Base-by-base conservation (phyloP, 2,113 vertebrate species). In the Gasterosteus aculeatus region DNA sequence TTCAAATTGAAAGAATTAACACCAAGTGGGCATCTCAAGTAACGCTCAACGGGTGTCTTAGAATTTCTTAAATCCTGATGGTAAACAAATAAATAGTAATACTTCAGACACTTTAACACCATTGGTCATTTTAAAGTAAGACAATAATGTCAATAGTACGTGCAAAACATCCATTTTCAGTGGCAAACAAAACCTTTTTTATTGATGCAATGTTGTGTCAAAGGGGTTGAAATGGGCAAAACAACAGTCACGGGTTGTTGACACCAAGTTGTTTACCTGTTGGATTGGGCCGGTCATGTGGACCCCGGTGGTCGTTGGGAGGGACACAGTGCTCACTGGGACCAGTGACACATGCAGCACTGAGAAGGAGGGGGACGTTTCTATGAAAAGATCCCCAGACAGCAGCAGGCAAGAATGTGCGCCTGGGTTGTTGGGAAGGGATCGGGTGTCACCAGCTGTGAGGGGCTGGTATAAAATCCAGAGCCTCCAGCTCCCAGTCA, bases 391-490 rank as follows among this genome's bases (percentile, higher is more conserved):
- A 74, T 84, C 84, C 80, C 72, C 18, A 77, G 87, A 79, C 80
- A 89, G 87, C 80, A 87, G 88, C 85, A 70, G 61, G 58, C 84
- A 88, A 90, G 94, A 93, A 94, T 94, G 87, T 85, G 56, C 75
- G 77, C 77, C 75, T 65, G 62, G 83, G 83, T 87, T 84, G 89
- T 89, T 77, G 72, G 46, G 53, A 53, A 57, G 44, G 81, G 79
- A 87, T 93, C 86, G 10, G 73, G 72, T 93, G 90, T 93, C 93
- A 83, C 78, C 60, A 83, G 85, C 89, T 88, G 84, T 77, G 77
- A 72, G 85, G 77, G 84, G 80, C 61, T 47, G 42, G 41, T 95
- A 95, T 95, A 95, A 94, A 94, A 74, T 81, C 65, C 78, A 26
- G 78, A 63, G 86, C 81, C 41, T 42, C 69, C 77, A 73, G 82